Base-by-base conservation (phyloP, 2,113 vertebrate genomes). In the Rhinogobius similis region DNA sequence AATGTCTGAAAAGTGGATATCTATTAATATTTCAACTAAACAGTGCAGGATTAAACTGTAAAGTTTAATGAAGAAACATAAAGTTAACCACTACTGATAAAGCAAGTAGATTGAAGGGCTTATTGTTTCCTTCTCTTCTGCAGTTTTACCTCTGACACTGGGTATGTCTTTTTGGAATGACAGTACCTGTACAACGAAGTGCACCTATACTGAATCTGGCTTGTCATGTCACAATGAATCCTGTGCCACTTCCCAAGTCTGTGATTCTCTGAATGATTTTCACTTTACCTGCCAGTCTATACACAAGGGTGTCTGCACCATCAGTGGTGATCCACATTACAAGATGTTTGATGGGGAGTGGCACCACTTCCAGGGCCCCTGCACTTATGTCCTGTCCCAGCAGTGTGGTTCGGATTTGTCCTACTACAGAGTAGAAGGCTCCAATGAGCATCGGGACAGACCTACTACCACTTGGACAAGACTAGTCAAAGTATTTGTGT, bases 161-260 rank as follows among this genome's bases (percentile, higher is more conserved):
- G 79, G 83, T 2, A 59, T 78, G n/a, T n/a, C n/a, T 44, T 83
- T 91, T 91, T 92, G 90, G 92, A 89, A n/a, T 0, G 87, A 90
- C 70, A 59, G 21, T 1, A 72, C 56, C 38, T 92, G 85, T 65
- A 38, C 76, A n/a, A 61, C 82, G 21, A 86, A 18, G 39, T 91
- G 91, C 69, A 85, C 61, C 41, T 87, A 90, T 10, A 82, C 71
- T 12, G 23, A 24, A 4, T 0, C 32, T 0, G 83, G 81, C 16
- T 66, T 89, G 52, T 44, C 10, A n/a, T 92, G 91, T 74, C 64
- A 7, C 0, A 43, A 10, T 0, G 5, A 80, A 29, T 66, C 82
- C 0, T 93, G 90, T 52, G 73, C 62, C 48, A 89, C 58, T 26
- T 86, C 87, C 27, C 83, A 90, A 74, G 61, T 66, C 18, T 90